A percentile compares a stretch with the other conserved stretches of the same genome.
Evolutionary conservation across 2,113 vertebrate genomes (phyloP).

Genomic region (Eudorcas thomsonii): DNA sequence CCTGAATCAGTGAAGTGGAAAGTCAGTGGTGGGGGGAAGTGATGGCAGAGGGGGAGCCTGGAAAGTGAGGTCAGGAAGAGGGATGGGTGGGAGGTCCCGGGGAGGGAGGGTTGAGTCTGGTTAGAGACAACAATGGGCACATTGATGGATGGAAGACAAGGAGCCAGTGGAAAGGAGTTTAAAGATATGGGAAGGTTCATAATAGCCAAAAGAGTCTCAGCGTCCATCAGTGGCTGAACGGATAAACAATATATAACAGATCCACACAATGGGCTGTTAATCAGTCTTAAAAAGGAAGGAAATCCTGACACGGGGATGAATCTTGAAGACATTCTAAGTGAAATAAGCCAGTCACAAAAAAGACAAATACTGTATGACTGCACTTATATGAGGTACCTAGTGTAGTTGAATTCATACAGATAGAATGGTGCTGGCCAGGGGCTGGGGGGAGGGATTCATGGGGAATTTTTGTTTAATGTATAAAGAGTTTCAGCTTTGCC

Average conservation of each 20-base stretch:
- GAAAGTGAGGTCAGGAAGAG: background rate
- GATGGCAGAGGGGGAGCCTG: background rate
- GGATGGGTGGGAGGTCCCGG: background rate
- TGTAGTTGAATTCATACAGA: background rate
- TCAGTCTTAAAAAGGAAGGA: background rate
- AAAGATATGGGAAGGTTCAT: background rate
- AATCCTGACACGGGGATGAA: background rate
- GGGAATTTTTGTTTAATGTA: background rate
- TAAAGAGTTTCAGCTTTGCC: background rate
- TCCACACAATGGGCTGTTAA: background rate
- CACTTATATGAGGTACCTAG: background rate
- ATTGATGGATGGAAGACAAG: background rate
- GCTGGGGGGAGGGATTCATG: rapidly evolving
- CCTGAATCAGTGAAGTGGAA: background rate
- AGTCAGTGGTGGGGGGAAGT: background rate
- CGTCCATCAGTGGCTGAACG: background rate
- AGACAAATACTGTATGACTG: background rate
- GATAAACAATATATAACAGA: background rate
- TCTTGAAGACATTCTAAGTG: background rate
- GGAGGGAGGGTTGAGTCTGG: background rate
- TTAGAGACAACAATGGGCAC: background rate
- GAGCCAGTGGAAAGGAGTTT: background rate
- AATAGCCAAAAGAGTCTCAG: background rate
- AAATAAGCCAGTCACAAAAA: background rate
- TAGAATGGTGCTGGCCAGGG: background rate